Base-by-base conservation (phyloP, 1,140 invertebrate species). In the Sarcophaga bullata region DNA sequence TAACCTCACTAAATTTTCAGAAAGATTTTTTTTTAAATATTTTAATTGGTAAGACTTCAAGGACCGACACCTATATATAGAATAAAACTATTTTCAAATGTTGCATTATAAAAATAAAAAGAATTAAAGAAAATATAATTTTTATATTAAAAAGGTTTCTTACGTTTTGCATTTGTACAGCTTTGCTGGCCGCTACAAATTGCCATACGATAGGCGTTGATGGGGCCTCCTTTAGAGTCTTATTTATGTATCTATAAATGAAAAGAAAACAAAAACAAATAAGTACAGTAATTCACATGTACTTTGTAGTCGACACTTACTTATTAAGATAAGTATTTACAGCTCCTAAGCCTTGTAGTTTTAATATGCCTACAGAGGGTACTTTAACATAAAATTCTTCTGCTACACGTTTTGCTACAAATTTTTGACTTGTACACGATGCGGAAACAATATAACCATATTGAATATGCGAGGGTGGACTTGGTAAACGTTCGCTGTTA, bases 251-350 rank as follows among this genome's bases (percentile, higher is more conserved):
- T 78, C 75, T 78, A 19, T 0, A 78, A 78, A 49, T 58, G 0
- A 6, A 58, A 15, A 62, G 15, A 62, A 15, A 15, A 2, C 5
- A 68, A 25, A 68, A 68, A 68, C 62, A 19, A 62, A 62, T 50
- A n/a, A n/a, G n/a, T n/a, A n/a, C n/a, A n/a, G n/a, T n/a, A n/a
- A n/a, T n/a, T n/a, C n/a, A n/a, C n/a, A n/a, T n/a, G n/a, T n/a
- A n/a, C n/a, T n/a, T n/a, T n/a, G n/a, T n/a, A n/a, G n/a, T n/a
- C n/a, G n/a, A n/a, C n/a, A 82, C 81, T 82, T 54, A 82, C 81
- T 75, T 73, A 72, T 82, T 82, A 19, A 82, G 50, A 76, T 82
- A 82, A 54, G 75, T 82, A 46, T 82, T 52, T 10, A 82, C 81
- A 48, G 72, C 68, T 52, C n/a, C 5, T 17, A 81, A 46, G 6